Base-by-base conservation (phyloP, 2,113 vertebrate genomes). In the Scomber scombrus region DNA sequence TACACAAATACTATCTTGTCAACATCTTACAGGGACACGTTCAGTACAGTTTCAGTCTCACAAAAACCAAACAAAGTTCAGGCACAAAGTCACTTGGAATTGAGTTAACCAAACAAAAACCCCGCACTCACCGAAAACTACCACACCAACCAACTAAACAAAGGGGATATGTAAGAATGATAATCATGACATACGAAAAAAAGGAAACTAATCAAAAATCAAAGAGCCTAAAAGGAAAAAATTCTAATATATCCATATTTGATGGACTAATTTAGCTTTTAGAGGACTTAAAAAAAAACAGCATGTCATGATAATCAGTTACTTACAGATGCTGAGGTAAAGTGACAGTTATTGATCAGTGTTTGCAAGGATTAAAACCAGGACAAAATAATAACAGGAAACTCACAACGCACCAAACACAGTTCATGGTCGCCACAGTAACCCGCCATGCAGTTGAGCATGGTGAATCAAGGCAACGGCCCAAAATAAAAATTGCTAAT, bases 341-440 rank as follows among this genome's bases (percentile, higher is more conserved):
- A 82, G 92, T 93, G 90, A 93, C 92, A 90, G 92, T 93, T 93
- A 92, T 93, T 93, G 93, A 93, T 94, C 92, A 94, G 91, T 94
- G 89, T 94, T 90, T 93, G 88, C 85, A 90, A 92, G 90, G 91
- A 93, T 91, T 89, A 76, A 93, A 89, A 91, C 83, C 89, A 90
- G 86, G 86, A 90, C 90, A 93, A 93, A 95, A 93, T 82, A 90
- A 93, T 88, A 90, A 92, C 87, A 94, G 93, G 93, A 94, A 94
- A 94, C 87, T 93, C 94, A 96, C 95, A 94, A 94, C 91, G 94
- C 93, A 95, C 94, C 95, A 96, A 93, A 95, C 95, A 95, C 95
- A 96, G 89, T 93, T 93, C 91, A 95, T 90, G 93, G 93, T 95
- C 92, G 93, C 95, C 95, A 95, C 92, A 81, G 89, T 94, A 94